Evolutionary conservation across 2,797 vertebrate genomes (phyloP).

Genomic region (Sebastes taczanowskii): DNA sequence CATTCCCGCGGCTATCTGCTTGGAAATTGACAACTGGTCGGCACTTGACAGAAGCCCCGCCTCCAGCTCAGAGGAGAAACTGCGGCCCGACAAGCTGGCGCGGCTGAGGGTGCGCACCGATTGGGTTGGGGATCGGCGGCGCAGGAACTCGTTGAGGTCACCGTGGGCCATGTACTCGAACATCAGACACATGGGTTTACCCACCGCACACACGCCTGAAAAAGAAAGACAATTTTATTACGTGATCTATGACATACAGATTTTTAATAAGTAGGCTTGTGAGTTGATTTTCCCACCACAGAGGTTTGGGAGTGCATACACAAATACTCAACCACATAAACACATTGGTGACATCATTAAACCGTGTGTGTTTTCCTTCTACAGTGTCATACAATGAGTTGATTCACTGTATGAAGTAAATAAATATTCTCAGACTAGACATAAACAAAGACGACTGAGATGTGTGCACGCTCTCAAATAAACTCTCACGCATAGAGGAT

Average conservation of each 20-base stretch:
- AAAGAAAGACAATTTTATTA: background rate
- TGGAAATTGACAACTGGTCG: conserved; percentile 91
- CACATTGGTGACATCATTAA: conserved; percentile 20
- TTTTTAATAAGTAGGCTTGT: background rate
- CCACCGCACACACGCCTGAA: conserved; percentile 96
- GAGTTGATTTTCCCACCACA: too few relatives aligned
- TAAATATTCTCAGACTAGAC: conserved; percentile 19
- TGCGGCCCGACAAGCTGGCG: conserved; percentile 75
- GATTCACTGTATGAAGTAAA: conserved; percentile 37
- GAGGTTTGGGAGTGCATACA: background rate
- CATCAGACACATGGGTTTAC: conserved; percentile 97
- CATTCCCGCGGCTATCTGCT: conserved; percentile 96
- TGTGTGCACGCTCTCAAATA: conserved; percentile 24
- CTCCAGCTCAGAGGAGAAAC: conserved; percentile 78
- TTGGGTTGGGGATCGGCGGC: conserved; percentile 84
- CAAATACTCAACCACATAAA: conserved; percentile 9
- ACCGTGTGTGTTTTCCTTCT: background rate
- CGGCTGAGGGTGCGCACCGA: conserved; percentile 81
- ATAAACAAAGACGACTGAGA: conserved; percentile 44
- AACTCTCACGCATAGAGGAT: background rate
- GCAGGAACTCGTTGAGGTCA: conserved; percentile 95
- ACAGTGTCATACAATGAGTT: conserved; percentile 14
- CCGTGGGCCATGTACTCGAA: conserved; percentile 99
- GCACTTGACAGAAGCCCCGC: conserved; percentile 81
- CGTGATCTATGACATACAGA: background rate